phyloP scores from a whole-genome alignment of 2,888 invertebrate species.

The Lasiommata megera region DNA sequence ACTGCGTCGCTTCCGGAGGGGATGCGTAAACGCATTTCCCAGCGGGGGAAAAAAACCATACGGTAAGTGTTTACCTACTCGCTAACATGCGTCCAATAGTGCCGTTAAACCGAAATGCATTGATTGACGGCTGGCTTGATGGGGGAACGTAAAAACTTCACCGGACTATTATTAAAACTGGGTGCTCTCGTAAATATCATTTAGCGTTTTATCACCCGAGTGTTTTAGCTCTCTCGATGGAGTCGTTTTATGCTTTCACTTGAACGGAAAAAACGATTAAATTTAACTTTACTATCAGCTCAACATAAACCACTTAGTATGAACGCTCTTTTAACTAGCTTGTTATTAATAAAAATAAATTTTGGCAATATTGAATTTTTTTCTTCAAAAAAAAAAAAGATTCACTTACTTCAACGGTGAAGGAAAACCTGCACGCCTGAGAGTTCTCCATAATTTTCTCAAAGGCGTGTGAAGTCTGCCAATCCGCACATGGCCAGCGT shows the following conservation, averaged over 20 bases:
- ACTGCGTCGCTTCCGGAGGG: too few relatives aligned
- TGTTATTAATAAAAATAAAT: too few relatives aligned
- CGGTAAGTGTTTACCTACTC: constrained; percentile 14
- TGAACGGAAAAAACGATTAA: not conserved
- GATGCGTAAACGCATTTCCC: not conserved
- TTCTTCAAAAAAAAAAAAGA: too few relatives aligned
- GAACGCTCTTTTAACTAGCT: too few relatives aligned
- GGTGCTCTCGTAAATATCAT: constrained; percentile 16
- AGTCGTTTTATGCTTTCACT: constrained; percentile 4
- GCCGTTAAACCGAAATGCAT: constrained; percentile 56
- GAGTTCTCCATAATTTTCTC: too few relatives aligned
- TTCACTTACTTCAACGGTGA: too few relatives aligned
- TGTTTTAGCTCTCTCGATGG: constrained; percentile 1
- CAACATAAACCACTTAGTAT: not conserved
- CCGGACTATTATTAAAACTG: constrained; percentile 49
- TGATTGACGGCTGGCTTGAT: constrained; percentile 61
- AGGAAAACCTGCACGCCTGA: too few relatives aligned
- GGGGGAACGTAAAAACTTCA: constrained; percentile 55
- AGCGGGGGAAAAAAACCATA: too few relatives aligned
- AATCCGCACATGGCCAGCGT: too few relatives aligned
- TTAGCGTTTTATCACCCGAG: constrained; percentile 5
- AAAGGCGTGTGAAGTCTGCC: too few relatives aligned
- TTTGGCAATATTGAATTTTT: too few relatives aligned
- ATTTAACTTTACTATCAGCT: not conserved
- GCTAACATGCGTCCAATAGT: constrained; percentile 46